Base-by-base conservation (phyloP, 1,140 invertebrate genomes). In the Gonioctena quinquepunctata region DNA sequence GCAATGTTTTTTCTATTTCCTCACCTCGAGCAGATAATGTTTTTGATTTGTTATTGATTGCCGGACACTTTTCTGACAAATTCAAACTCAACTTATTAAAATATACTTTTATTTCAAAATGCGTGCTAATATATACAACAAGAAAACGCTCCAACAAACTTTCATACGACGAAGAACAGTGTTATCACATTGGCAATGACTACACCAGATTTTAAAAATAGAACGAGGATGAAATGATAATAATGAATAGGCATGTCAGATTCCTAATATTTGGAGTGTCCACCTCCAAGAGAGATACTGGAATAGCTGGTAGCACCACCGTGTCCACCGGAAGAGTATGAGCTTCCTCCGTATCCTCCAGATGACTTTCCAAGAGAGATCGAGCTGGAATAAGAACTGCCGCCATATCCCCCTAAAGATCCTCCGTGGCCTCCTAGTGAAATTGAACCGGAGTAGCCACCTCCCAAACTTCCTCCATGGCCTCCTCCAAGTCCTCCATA, bases 401-500 rank as follows among this genome's bases (percentile, higher is more conserved):
- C 33, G 16, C 33, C 33, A 42, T 42, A 42, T 42, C 33, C 33
- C 2, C 33, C 33, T 2, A 42, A n/a, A 42, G 33, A 42, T 13
- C 33, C 33, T 42, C 33, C 33, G 16, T 42, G 33, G 3, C 33
- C 33, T 42, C 33, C 33, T 1, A 42, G 13, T 13, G 33, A 42
- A 4, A 42, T 42, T 42, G 33, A 42, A n/a, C n/a, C n/a, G n/a
- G n/a, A n/a, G n/a, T n/a, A n/a, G 11, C 33, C 33, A 8, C 33
- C 33, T 42, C 33, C 33, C 33, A 42, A 42, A 42, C 33, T 1
- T 13, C 33, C 8, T 2, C 33, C 33, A 42, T 42, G 21, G 22
- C 70, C 70, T 11, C 66, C 66, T 26, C 50, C 59, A 27, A 68
- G 75, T 66, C 66, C 72, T 48, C 66, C 71, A 68, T 42, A 71